These are phyloP conservation scores for Coleophora flavipennella DNA, from an alignment of 2,888 invertebrate species.

Conservation along the genomic window DNA sequence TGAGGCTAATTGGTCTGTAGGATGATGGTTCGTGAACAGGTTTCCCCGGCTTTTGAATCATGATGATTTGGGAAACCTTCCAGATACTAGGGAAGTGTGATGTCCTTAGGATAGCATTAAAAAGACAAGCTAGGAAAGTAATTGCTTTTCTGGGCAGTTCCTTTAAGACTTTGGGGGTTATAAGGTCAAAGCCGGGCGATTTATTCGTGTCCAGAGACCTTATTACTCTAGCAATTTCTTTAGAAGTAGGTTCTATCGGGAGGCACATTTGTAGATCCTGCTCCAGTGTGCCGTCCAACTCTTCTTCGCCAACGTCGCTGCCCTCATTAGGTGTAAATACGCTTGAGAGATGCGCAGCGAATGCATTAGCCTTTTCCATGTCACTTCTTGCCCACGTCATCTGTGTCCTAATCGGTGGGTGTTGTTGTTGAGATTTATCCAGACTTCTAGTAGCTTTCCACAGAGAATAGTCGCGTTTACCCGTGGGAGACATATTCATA, in stretches of 20 bases:
- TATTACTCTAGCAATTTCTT: conserved; percentile 4
- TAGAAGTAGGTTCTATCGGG: neutral
- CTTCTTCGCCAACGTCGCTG: neutral
- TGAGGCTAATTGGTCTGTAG: conserved; percentile 17
- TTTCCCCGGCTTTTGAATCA: conserved; percentile 18
- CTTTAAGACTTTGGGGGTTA: conserved; percentile 5
- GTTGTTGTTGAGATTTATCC: conserved; percentile 1
- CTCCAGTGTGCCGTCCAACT: neutral
- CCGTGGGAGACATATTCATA: neutral
- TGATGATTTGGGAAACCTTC: conserved; percentile 17
- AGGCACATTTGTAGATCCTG: conserved; percentile 1
- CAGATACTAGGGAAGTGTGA: conserved; percentile 11
- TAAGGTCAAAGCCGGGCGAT: conserved; percentile 13
- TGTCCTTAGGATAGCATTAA: conserved; percentile 11
- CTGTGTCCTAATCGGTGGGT: neutral
- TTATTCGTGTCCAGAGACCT: conserved; percentile 2
- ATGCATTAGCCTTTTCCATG: conserved; percentile 2
- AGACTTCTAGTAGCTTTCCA: conserved; percentile 2
- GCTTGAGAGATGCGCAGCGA: neutral
- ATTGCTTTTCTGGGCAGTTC: conserved; percentile 11
- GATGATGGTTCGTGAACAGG: conserved; percentile 9
- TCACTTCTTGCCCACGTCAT: conserved; percentile 1
- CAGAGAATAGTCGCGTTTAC: neutral
- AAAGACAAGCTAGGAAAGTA: conserved; percentile 6
- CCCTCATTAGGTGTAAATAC: conserved; percentile 3